Evolutionary conservation across 2,113 vertebrate genomes (phyloP).

Genomic region (Oostethus manadensis): DNA sequence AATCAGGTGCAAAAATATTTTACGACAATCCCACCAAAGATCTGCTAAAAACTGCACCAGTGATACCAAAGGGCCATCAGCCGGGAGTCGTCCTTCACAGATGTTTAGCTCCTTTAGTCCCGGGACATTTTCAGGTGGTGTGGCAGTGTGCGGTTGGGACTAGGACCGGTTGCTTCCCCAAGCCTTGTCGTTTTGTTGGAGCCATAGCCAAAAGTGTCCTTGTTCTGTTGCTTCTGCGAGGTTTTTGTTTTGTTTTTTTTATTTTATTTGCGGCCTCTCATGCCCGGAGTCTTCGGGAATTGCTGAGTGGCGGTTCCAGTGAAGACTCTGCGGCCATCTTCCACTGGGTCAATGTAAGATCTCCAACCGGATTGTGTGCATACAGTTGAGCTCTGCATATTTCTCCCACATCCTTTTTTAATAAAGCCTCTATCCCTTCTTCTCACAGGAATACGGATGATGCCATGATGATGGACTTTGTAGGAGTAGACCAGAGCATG

Average conservation of each 20-base stretch:
- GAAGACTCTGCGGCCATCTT: neutral
- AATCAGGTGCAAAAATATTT: too few species aligned
- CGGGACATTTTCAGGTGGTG: neutral
- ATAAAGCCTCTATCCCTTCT: neutral
- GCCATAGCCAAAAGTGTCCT: too few species aligned
- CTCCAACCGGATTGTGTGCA: neutral
- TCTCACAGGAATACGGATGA: neutral
- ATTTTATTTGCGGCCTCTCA: too few species aligned
- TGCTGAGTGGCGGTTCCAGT: neutral
- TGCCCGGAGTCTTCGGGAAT: neutral
- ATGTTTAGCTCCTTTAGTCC: neutral
- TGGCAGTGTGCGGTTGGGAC: neutral
- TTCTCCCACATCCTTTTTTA: neutral
- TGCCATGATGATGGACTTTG: neutral
- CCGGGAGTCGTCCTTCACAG: neutral
- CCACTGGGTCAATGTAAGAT: neutral
- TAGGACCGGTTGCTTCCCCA: too few species aligned
- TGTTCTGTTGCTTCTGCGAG: neutral
- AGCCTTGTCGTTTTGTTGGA: neutral
- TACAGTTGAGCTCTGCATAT: neutral
- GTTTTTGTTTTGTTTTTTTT: neutral
- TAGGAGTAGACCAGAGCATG: neutral
- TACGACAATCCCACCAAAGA: too few species aligned
- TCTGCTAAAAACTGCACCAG: too few species aligned
- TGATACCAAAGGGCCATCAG: neutral